phyloP scores from a whole-genome alignment of 1,140 invertebrate species.

The Drosophila nannoptera region DNA sequence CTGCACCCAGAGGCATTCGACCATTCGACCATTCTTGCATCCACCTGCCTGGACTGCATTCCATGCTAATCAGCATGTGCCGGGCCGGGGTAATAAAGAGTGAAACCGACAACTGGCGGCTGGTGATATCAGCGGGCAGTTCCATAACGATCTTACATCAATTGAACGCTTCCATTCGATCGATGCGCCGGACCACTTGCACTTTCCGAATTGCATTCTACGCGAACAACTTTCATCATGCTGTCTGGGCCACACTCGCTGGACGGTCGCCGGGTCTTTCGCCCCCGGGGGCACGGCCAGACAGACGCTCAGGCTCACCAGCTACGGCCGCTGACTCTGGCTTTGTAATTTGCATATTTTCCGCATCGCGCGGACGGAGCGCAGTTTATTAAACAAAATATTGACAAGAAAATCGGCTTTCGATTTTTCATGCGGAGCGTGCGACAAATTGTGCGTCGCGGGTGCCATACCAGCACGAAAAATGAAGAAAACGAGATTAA shows the following conservation, averaged over 20 bases:
- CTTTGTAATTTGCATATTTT: conserved; percentile 74
- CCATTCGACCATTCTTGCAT: neutral
- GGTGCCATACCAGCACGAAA: conserved; percentile 38
- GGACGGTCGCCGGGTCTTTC: conserved; percentile 10
- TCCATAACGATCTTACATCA: conserved; percentile 65
- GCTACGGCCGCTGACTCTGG: conserved; percentile 13
- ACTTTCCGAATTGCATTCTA: conserved; percentile 65
- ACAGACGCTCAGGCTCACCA: conserved; percentile 7
- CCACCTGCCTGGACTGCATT: conserved; percentile 4
- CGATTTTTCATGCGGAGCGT: conserved; percentile 63
- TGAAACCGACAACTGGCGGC: neutral
- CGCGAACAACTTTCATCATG: conserved; percentile 60
- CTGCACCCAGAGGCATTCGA: neutral
- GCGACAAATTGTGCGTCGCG: conserved; percentile 69
- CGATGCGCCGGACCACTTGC: conserved; percentile 57
- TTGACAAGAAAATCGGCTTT: conserved; percentile 78
- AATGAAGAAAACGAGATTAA: conserved; percentile 60
- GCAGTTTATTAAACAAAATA: conserved; percentile 75
- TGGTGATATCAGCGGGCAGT: conserved; percentile 13
- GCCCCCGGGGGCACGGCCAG: conserved; percentile 23
- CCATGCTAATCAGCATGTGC: conserved; percentile 20
- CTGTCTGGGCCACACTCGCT: conserved; percentile 53
- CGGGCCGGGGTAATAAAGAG: conserved; percentile 1
- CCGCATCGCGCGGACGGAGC: conserved; percentile 64
- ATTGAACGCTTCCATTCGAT: conserved; percentile 37